A percentile compares a stretch with the other conserved stretches of the same genome.
Evolutionary conservation across 2,888 invertebrate genomes (phyloP).

Genomic region (Drosophila anomelani): DNA sequence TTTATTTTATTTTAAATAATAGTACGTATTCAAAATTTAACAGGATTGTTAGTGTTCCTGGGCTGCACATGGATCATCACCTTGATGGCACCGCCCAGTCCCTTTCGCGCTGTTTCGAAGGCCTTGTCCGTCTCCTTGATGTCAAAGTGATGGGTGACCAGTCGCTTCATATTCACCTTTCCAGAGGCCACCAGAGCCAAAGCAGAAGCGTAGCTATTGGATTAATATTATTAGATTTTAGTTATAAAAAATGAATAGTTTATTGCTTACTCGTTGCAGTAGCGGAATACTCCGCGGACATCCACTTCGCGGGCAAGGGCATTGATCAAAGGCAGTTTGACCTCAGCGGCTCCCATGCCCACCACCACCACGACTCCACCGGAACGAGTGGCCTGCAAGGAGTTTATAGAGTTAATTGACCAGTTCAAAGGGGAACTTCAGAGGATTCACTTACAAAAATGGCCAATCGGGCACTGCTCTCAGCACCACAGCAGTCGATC

Average conservation of each 20-base stretch:
- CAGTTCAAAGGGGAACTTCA: too few relatives aligned
- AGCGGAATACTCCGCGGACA: conserved; percentile 96
- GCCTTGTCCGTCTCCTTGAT: conserved; percentile 92
- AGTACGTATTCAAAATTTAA: conserved; percentile 52
- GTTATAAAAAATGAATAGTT: too few relatives aligned
- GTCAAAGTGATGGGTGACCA: conserved; percentile 93
- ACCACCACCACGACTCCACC: conserved; percentile 95
- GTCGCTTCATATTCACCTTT: conserved; percentile 90
- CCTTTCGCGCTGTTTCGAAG: conserved; percentile 92
- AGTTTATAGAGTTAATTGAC: not conserved
- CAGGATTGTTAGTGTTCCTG: conserved; percentile 86
- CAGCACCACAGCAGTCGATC: conserved; percentile 95
- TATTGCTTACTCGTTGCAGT: conserved; percentile 89
- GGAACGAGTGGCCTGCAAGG: conserved; percentile 90
- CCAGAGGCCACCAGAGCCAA: conserved; percentile 91
- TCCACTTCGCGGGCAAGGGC: conserved; percentile 95
- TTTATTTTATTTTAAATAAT: not conserved
- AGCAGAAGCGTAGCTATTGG: conserved; percentile 90
- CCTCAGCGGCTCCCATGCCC: conserved; percentile 93
- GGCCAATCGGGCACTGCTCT: conserved; percentile 90
- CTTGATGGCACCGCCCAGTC: conserved; percentile 91
- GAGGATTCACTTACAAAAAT: conserved; percentile 87
- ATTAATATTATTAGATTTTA: too few relatives aligned
- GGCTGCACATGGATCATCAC: conserved; percentile 93
- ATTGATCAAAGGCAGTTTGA: conserved; percentile 92